Evolutionary conservation across 1,140 invertebrate species (phyloP).

Genomic region (Apis laboriosa): DNA sequence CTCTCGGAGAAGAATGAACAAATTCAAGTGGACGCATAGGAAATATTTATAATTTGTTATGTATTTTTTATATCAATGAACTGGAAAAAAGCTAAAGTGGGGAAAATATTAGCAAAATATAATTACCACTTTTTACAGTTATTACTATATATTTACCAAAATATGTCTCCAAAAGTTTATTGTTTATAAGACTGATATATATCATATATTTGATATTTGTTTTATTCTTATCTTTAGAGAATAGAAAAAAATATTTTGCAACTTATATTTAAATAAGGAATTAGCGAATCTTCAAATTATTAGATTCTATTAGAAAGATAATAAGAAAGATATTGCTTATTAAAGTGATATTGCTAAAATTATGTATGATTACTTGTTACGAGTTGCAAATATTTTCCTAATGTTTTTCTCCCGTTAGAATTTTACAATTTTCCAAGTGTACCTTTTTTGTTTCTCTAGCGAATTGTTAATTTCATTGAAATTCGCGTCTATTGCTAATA

Average conservation of each 20-base stretch:
- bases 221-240: conserved; percentile 26
- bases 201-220: conserved; percentile 39
- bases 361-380: conserved; percentile 17
- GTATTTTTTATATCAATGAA: conserved; percentile 49
- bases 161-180: conserved; percentile 58
- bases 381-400: conserved; percentile 58
- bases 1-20: conserved; percentile 25
- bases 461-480: conserved; percentile 4
- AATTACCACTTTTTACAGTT: conserved; percentile 35
- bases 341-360: neutral
- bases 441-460: conserved; percentile 36
- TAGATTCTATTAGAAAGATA: neutral
- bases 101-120: conserved; percentile 50
- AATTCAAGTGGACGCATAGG: conserved; percentile 25
- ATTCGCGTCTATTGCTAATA: conserved; percentile 1
- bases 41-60: conserved; percentile 51
- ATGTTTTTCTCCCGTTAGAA: conserved; percentile 55
- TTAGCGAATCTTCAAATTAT: neutral
- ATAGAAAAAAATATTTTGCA: neutral
- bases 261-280: conserved; percentile 18
- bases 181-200: conserved; percentile 55
- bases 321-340: neutral
- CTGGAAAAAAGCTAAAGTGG: conserved; percentile 25
- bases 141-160: conserved; percentile 44
- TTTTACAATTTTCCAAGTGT: conserved; percentile 44